Base-by-base conservation (phyloP, 1,140 invertebrate species). In the Phenacoccus solenopsis region DNA sequence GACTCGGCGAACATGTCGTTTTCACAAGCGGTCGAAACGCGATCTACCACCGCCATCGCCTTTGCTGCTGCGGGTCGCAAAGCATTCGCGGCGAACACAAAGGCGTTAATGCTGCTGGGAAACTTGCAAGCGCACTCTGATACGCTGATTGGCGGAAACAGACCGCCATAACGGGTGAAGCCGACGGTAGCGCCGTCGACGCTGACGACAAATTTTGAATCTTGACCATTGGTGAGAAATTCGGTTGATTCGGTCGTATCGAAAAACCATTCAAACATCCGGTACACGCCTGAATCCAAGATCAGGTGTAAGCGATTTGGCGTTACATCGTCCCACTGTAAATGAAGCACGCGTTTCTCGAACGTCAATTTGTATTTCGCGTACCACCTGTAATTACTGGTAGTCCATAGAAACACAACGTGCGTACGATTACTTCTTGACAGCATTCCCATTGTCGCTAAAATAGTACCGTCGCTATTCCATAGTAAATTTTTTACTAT, bases 401-500 rank as follows among this genome's bases (percentile, higher is more conserved):
- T 64, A 9, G 25, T 64, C 59, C 59, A 64, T 25, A 64, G 25
- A 3, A 27, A 9, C 9, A 64, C 25, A 4, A 64, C 21, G 21
- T 64, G 2, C 2, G 4, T 10, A 27, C 4, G 7, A 20, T 64
- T 24, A 16, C 2, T 2, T n/a, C 12, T 16, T n/a, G 20, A 10
- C 22, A 13, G 4, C 13, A 16, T 22, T 24, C 10, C 59, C 9
- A 25, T 24, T 24, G 3, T 25, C 20, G 59, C 59, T 16, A 64
- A 64, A 64, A 64, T 24, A 20, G 59, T 64, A 20, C 59, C 59
- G 9, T 22, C 7, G 12, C 12, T 64, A 64, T 64, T 64, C 59
- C 59, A 64, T 9, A 24, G 10, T 64, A 25, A 64, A 24, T 25
- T 2, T 22, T 9, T 25, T 7, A 24, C 82, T 70, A 78, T 77